These are phyloP conservation scores for Neodon shergylaensis DNA, from an alignment of 2,113 vertebrate species.

Conservation along the genomic window DNA sequence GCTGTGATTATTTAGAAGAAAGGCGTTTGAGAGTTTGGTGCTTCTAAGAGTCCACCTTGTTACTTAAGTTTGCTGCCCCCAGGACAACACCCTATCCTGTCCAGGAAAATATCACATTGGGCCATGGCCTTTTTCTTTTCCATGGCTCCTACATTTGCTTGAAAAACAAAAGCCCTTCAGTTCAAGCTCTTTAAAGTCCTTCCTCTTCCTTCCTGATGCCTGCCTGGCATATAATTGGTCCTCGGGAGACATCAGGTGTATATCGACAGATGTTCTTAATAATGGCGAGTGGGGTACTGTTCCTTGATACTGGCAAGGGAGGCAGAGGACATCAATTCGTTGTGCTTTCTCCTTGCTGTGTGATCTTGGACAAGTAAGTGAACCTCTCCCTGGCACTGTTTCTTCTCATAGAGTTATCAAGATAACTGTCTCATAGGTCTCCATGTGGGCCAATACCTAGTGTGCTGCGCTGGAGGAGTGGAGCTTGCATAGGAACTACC, in stretches of 20 bases:
- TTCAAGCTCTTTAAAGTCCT: background rate
- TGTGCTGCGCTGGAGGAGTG: background rate
- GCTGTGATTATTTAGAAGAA: background rate
- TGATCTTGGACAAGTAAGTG: background rate
- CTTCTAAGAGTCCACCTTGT: background rate
- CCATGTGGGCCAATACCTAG: background rate
- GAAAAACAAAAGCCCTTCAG: background rate
- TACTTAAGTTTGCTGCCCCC: background rate
- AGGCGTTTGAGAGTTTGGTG: background rate
- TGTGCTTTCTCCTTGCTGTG: background rate
- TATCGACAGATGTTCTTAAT: background rate
- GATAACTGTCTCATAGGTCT: background rate
- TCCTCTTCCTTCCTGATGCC: background rate
- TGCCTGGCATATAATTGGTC: background rate
- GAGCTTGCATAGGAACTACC: background rate
- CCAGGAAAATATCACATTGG: background rate
- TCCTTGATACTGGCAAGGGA: background rate
- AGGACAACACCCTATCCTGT: background rate
- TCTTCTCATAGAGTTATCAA: background rate
- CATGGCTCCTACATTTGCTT: background rate
- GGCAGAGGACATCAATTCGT: background rate
- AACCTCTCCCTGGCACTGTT: background rate
- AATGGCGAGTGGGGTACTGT: background rate
- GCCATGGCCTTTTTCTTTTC: background rate
- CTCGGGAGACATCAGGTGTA: background rate